Conservation (phyloP, 2,797 vertebrate species). For the Tragopan temminckii region DNA sequence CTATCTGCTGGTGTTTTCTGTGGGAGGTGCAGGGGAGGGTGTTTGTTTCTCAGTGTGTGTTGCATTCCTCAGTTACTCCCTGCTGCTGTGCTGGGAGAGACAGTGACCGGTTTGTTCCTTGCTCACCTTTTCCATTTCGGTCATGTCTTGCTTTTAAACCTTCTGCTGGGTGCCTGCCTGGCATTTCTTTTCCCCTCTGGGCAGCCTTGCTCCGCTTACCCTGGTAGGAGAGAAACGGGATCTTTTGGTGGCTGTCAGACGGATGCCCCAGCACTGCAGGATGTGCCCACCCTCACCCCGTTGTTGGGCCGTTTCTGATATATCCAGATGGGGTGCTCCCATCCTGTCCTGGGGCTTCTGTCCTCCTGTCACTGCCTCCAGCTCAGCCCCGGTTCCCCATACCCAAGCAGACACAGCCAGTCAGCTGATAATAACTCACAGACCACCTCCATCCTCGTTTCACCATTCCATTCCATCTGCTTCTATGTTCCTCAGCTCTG, state of each 20-base stretch:
- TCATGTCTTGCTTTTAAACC: not conserved
- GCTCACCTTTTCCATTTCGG: not conserved
- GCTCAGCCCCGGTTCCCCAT: not conserved
- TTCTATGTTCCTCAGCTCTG: not conserved
- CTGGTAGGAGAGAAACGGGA: not conserved
- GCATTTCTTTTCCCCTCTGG: not conserved
- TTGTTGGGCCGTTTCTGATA: not conserved
- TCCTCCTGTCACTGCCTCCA: not conserved
- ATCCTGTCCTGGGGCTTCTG: not conserved
- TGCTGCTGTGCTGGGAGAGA: not conserved
- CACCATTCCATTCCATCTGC: not conserved
- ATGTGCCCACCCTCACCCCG: not conserved
- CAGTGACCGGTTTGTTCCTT: not conserved
- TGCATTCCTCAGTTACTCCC: not conserved
- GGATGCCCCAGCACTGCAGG: not conserved
- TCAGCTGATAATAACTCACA: not conserved
- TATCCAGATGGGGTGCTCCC: not conserved
- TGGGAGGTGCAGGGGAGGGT: not conserved
- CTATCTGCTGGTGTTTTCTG: not conserved
- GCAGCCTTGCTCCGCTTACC: not conserved
- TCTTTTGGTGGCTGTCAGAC: not conserved
- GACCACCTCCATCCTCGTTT: accelerated
- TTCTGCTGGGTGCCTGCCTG: not conserved
- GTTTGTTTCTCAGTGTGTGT: not conserved
- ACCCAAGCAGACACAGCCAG: not conserved